Evolutionary conservation across 1,140 invertebrate genomes (phyloP), one percentile per base, ranked within the genome.

Genomic region (Zaprionus capensis): DNA sequence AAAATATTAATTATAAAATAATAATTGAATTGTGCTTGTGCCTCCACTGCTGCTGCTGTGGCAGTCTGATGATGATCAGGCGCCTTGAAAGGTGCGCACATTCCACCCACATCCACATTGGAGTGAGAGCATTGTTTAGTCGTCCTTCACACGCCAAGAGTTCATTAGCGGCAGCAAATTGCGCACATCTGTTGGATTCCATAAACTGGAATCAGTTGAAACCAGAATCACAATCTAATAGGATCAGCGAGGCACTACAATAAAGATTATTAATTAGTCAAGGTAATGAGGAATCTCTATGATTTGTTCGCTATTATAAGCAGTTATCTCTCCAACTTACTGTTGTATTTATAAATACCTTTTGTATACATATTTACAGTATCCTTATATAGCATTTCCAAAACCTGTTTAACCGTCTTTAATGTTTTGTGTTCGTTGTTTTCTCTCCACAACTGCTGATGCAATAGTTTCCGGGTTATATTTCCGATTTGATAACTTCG

Each of bases 1-100:
- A 85, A 91, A 91, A 91, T 91, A 91, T 91, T 91, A 91, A 91
- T 91, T 91, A 91, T 88, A 88, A 87, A 81, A 82, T 82, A 81
- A 82, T 91, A 88, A 88, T 88, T 88, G 84, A 88, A 88, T 88
- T 88, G 84, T 87, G 84, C 70, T 56, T 77, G 66, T 68, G 38
- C 38, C 38, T 41, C 0, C 75, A 46, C 65, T 44, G 55, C 14
- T 44, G 55, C 14, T 28, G 55, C 26, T 59, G 49, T 82, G 82
- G 70, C 80, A 68, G 59, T 59, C 38, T 46, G 65, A 76, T 58
- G 51, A 70, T 65, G 31, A 34, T 34, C 31, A 34, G 9, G 31
- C 31, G 9, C 67, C 67, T 83, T 81, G 72, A 75, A 78, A 46
- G 41, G 65, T 66, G 75, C 67, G 78, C 67, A 46, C 41, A 46